Base-by-base conservation (phyloP, 2,113 vertebrate species). In the Cathartes aura region DNA sequence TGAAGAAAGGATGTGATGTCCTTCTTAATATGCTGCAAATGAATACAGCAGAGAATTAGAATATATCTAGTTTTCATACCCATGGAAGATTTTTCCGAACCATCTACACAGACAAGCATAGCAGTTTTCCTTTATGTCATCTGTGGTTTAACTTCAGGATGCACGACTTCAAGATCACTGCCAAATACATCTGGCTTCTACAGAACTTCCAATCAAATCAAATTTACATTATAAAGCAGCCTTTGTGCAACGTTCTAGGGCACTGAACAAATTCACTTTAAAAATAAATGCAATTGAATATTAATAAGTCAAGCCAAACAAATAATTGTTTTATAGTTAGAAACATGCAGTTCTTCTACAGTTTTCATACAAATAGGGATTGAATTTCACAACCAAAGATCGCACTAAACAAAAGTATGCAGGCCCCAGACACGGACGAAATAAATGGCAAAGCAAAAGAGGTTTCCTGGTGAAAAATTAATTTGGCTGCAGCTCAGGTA, bases 141-240 rank as follows among this genome's bases (percentile, higher is more conserved):
- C 80, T 70, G 45, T 60, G n/a, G 42, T 78, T 92, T 94, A 84
- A 78, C 73, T 90, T 73, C 68, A 96, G 72, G 73, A 96, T 67
- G 63, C 12, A 6, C 36, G 85, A 95, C 85, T 87, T 75, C 4
- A 5, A 97, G 42, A 91, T 89, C 76, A 79, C 40, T 91, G 74
- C 94, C 91, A 89, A 85, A 93, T 64, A 58, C 29, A 84, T 72
- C 90, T 88, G 58, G 40, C 52, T 93, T 96, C 92, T 81, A 91
- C 43, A 89, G 45, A 94, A 85, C 48, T 63, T 96, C 86, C 94
- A 96, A 82, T 95, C 88, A 82, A 89, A 90, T 89, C 56, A 91
- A 68, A 97, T 97, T 97, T 97, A 89, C 97, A 97, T 98, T 96
- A 97, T 74, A 98, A 98, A 98, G 91, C 74, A 73, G 88, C 36